Percentiles rank a stretch among this genome's conserved stretches.
phyloP scores from a whole-genome alignment of 2,113 vertebrate species.

The Psammodynastes pulverulentus region DNA sequence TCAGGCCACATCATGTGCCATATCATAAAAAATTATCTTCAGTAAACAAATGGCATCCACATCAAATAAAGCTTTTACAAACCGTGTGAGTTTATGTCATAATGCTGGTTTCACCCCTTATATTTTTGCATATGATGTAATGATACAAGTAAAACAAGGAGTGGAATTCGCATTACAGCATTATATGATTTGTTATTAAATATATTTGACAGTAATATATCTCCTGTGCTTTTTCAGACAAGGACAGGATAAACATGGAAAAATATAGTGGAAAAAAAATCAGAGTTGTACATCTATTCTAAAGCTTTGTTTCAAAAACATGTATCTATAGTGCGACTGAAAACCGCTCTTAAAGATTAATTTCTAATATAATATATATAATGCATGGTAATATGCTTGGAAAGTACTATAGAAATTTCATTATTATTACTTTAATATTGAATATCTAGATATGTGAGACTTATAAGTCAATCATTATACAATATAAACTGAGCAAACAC shows the following conservation, averaged over 20 bases:
- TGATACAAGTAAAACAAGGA: not conserved
- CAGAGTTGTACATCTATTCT: not conserved
- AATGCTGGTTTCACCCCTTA: not conserved
- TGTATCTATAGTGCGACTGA: not conserved
- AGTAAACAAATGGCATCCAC: not conserved
- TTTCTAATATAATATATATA: not conserved
- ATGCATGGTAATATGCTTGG: not conserved
- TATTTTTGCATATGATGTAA: not conserved
- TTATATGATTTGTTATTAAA: not conserved
- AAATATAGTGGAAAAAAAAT: not conserved
- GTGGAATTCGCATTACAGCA: not conserved
- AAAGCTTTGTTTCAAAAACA: not conserved
- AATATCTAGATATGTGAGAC: not conserved
- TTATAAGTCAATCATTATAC: not conserved
- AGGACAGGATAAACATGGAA: too few relatives aligned
- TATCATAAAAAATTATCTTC: not conserved
- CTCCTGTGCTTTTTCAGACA: not conserved
- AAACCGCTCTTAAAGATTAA: not conserved
- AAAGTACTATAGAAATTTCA: not conserved
- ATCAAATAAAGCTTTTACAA: not conserved
- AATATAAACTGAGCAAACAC: not conserved
- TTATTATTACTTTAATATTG: not conserved
- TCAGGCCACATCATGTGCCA: not conserved
- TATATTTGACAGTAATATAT: not conserved
- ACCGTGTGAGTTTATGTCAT: not conserved